Conservation (phyloP, 2,888 invertebrate genomes). For the Periphyllus acericola region DNA sequence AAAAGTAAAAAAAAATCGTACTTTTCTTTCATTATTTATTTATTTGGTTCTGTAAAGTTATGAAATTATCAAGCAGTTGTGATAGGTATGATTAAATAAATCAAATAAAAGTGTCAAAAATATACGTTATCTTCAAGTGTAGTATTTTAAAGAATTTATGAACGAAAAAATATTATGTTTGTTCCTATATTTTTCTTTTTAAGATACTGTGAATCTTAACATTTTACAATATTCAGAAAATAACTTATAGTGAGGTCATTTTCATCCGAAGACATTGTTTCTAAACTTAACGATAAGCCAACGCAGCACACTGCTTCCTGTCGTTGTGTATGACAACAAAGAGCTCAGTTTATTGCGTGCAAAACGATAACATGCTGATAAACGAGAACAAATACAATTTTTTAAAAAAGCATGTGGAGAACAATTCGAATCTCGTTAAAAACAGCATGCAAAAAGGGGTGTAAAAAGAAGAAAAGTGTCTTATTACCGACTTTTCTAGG, state of each 20-base stretch:
- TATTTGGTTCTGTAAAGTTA: neutral
- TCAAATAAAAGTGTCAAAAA: neutral
- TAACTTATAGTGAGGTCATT: neutral
- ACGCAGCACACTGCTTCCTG: constrained; percentile 27
- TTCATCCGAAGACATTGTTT: constrained; percentile 13
- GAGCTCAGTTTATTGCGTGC: constrained; percentile 24
- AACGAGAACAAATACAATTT: constrained; percentile 43
- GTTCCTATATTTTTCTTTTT: neutral
- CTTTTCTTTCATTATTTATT: neutral
- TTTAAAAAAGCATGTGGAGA: constrained; percentile 20
- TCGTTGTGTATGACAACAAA: constrained; percentile 18
- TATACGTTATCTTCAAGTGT: no score
- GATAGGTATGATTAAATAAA: constrained; percentile 6
- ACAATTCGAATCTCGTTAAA: constrained; percentile 38
- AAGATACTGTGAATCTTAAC: neutral
- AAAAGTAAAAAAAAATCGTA: no score
- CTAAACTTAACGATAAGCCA: constrained; percentile 27
- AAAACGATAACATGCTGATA: constrained; percentile 23
- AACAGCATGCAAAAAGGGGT: neutral
- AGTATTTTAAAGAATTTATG: neutral
- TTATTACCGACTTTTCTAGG: constrained; percentile 46
- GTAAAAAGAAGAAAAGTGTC: constrained; percentile 42
- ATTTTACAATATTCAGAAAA: neutral
- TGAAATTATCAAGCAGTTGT: neutral
- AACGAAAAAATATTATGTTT: neutral